phyloP scores from a whole-genome alignment of 2,113 vertebrate genomes.

The Promerops cafer region DNA sequence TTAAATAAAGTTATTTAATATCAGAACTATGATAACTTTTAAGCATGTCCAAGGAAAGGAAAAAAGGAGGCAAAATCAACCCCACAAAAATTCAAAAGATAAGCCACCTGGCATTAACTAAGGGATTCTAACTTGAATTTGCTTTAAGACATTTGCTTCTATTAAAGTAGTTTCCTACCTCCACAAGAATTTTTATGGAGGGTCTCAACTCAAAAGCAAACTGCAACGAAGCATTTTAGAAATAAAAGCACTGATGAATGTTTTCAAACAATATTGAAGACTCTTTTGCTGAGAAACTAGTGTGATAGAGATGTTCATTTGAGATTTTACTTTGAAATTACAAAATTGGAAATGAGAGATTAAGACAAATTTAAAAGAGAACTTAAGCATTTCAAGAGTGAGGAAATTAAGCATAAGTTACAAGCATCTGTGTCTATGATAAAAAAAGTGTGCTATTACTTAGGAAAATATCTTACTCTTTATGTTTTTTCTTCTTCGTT shows the following conservation, averaged over 20 bases:
- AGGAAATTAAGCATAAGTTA: not conserved
- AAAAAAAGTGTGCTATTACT: not conserved
- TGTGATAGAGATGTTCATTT: not conserved
- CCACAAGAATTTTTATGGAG: not conserved
- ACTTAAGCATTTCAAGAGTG: not conserved
- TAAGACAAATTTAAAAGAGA: not conserved
- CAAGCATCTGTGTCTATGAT: not conserved
- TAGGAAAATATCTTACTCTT: constrained; percentile 75
- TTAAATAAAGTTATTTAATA: not conserved
- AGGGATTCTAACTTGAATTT: not conserved
- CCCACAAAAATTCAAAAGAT: not conserved
- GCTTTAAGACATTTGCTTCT: not conserved
- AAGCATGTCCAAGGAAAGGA: not conserved
- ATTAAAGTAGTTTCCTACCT: not conserved
- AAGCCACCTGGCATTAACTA: not conserved
- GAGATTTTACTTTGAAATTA: not conserved
- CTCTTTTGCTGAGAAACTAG: not conserved
- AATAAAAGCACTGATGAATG: not conserved
- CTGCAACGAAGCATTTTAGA: not conserved
- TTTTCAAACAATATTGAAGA: not conserved
- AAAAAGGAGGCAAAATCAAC: not conserved
- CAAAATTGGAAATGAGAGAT: not conserved
- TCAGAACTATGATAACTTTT: not conserved
- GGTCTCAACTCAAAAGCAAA: not conserved
- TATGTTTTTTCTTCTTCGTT: constrained; percentile 83